Evolutionary conservation across 1,140 invertebrate genomes (phyloP).

Genomic region (Hylaeus volcanicus): DNA sequence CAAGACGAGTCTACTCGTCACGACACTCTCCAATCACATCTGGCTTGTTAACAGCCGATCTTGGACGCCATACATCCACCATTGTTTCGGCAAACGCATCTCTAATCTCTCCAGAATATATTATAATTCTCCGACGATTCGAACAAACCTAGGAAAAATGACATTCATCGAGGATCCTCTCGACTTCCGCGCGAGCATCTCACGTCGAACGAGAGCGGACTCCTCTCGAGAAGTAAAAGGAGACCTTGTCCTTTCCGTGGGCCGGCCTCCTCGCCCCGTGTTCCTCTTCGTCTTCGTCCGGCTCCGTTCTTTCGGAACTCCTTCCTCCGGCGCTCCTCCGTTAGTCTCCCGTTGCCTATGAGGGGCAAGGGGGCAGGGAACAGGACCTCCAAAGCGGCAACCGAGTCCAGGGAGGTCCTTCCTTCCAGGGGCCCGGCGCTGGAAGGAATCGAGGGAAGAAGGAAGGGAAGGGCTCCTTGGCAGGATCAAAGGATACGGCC

Average conservation of each 20-base stretch:
- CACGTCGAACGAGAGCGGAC: slow-evolving; percentile 24
- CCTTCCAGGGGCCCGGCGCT: slow-evolving; percentile 52
- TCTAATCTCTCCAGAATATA: too few species aligned
- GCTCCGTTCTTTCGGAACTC: slow-evolving; percentile 22
- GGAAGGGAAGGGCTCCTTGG: slow-evolving; percentile 64
- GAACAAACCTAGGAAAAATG: too few species aligned
- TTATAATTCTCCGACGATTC: too few species aligned
- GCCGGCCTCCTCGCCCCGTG: slow-evolving; percentile 28
- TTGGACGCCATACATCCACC: too few species aligned
- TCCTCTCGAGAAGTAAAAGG: slow-evolving; percentile 46
- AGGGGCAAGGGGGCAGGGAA: slow-evolving; percentile 52
- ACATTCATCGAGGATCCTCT: not conserved
- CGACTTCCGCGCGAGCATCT: not conserved
- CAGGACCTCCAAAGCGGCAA: slow-evolving; percentile 69
- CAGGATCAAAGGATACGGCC: slow-evolving; percentile 72
- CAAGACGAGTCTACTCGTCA: too few species aligned
- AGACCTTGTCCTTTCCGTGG: slow-evolving; percentile 53
- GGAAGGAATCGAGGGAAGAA: slow-evolving; percentile 57
- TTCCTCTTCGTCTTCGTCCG: slow-evolving; percentile 44
- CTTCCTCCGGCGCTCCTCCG: not conserved
- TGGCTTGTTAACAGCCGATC: too few species aligned
- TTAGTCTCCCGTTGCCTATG: slow-evolving; percentile 41
- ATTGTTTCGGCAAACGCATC: too few species aligned
- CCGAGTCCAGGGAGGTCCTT: slow-evolving; percentile 75
- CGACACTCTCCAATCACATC: too few species aligned